Conservation (phyloP, 2,113 vertebrate genomes). For the Willisornis vidua region DNA sequence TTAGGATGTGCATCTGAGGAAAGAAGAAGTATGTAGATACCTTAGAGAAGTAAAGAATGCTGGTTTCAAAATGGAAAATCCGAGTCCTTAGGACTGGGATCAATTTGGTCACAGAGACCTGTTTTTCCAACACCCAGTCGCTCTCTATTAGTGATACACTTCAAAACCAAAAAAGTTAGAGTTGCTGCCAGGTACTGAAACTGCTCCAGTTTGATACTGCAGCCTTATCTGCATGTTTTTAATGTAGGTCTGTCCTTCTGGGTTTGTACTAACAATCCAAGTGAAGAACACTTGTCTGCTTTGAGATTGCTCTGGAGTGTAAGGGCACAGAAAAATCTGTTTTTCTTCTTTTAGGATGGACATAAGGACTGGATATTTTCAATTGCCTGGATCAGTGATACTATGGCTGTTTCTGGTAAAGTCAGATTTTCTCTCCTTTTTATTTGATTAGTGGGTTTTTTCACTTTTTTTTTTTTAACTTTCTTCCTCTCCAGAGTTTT, state of each 20-base stretch:
- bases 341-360: slow-evolving; percentile 82
- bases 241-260: neutral
- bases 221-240: neutral
- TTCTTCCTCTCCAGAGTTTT: neutral
- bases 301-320: neutral
- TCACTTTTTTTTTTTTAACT: neutral
- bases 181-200: neutral
- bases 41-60: neutral
- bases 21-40: neutral
- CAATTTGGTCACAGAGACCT: neutral
- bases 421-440: neutral
- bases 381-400: slow-evolving; percentile 98
- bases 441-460: neutral
- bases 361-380: slow-evolving; percentile 99
- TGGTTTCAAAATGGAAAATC: neutral
- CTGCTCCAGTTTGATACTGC: neutral
- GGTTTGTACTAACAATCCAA: neutral
- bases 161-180: neutral
- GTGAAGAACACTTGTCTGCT: neutral
- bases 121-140: neutral
- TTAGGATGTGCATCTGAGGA: neutral
- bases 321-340: neutral
- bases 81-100: neutral
- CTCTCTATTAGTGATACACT: neutral
- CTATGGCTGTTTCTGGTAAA: slow-evolving; percentile 96